Conservation (phyloP, 2,797 vertebrate species). For the Sebastes vulpes region DNA sequence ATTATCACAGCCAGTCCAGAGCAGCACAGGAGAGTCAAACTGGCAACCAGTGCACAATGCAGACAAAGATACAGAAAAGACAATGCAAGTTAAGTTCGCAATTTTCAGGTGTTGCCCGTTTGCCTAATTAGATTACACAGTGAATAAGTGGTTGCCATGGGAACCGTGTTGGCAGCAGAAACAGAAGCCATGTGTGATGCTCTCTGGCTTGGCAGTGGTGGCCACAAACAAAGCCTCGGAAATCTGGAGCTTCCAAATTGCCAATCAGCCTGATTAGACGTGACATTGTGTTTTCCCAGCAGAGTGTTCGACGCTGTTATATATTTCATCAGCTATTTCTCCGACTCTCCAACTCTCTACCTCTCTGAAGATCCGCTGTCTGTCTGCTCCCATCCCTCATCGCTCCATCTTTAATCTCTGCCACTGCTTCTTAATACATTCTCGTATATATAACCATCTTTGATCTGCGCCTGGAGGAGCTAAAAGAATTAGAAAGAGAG, state of each 20-base stretch:
- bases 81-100: conserved; percentile 34
- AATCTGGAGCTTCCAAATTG: conserved; percentile 78
- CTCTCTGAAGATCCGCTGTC: conserved; percentile 63
- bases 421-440: conserved; percentile 58
- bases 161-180: conserved; percentile 58
- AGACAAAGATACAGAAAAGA: conserved; percentile 13
- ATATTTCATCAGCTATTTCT: conserved; percentile 71
- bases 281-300: conserved; percentile 75
- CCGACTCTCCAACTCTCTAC: conserved; percentile 49
- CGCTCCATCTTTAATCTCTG: conserved; percentile 63
- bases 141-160: conserved; percentile 61
- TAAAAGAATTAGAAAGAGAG: conserved; percentile 62
- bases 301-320: conserved; percentile 57
- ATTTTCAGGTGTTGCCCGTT: conserved; percentile 56
- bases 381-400: conserved; percentile 68
- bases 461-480: conserved; percentile 57
- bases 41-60: conserved; percentile 39
- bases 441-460: conserved; percentile 56
- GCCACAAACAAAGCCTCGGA: conserved; percentile 65
- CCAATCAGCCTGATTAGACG: conserved; percentile 77
- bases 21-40: conserved; percentile 55
- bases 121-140: conserved; percentile 51
- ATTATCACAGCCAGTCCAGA: conserved; percentile 71
- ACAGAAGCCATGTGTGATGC: conserved; percentile 59
- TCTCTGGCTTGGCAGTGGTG: conserved; percentile 52